phyloP scores from a whole-genome alignment of 2,113 vertebrate species.

The Varanus komodoensis region DNA sequence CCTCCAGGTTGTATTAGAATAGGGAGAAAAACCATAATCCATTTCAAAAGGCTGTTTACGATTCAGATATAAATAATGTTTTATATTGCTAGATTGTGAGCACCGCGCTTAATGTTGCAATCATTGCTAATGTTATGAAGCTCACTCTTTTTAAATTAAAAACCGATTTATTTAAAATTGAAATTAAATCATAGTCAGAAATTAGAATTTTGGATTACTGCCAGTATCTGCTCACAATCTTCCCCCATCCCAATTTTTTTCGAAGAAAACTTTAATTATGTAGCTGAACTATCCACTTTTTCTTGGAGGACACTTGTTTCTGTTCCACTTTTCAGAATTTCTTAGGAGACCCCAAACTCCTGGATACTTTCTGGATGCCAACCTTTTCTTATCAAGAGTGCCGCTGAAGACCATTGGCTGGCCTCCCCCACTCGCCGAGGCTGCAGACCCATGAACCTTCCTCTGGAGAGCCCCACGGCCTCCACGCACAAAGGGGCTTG shows the following conservation, averaged over 20 bases:
- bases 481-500: neutral
- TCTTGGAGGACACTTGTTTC: constrained; percentile 69
- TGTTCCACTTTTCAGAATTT: constrained; percentile 67
- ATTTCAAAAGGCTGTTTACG: constrained; percentile 93
- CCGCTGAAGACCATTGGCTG: neutral
- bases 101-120: constrained; percentile 91
- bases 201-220: constrained; percentile 97
- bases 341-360: neutral
- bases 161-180: constrained; percentile 98
- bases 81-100: constrained; percentile 91
- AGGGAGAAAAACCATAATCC: constrained; percentile 88
- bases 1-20: constrained; percentile 93
- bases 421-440: neutral
- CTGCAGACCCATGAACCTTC: neutral
- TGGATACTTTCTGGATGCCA: neutral
- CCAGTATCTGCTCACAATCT: constrained; percentile 86
- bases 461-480: too few relatives aligned
- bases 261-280: constrained; percentile 90
- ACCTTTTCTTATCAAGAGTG: constrained; percentile 2
- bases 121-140: constrained; percentile 89
- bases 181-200: constrained; percentile 98
- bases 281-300: constrained; percentile 80
- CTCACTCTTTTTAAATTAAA: constrained; percentile 99
- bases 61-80: constrained; percentile 89
- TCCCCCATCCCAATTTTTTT: constrained; percentile 74